These are phyloP conservation scores for Nothura maculosa DNA, from an alignment of 2,797 vertebrate species.

Conservation along the genomic window DNA sequence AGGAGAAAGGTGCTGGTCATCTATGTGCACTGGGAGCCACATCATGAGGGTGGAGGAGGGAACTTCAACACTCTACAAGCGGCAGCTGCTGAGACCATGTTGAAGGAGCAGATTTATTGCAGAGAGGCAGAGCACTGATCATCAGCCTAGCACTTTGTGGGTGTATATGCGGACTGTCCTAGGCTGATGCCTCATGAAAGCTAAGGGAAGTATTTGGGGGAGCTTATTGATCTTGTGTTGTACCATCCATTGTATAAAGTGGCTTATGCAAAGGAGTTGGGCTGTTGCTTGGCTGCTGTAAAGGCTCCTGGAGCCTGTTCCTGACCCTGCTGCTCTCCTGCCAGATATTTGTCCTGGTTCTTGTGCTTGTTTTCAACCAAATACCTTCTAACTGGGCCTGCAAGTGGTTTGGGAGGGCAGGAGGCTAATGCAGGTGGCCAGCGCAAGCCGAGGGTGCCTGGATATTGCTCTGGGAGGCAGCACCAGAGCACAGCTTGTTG, in stretches of 20 bases:
- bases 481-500: background rate
- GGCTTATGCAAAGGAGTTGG: background rate
- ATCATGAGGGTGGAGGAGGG: fast-evolving
- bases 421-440: background rate
- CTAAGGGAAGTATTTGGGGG: fast-evolving
- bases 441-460: background rate
- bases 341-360: background rate
- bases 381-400: background rate
- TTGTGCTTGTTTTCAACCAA: background rate
- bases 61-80: fast-evolving
- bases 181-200: fast-evolving
- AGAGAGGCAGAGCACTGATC: fast-evolving
- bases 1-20: background rate
- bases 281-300: background rate
- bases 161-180: too few relatives aligned
- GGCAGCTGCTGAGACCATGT: background rate
- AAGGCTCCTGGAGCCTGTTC: background rate
- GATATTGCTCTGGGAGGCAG: background rate
- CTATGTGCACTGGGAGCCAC: background rate
- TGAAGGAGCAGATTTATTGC: background rate
- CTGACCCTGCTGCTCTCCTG: background rate
- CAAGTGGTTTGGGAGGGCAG: background rate
- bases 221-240: fast-evolving
- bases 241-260: background rate
- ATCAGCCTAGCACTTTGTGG: fast-evolving